Evolutionary conservation across 2,113 vertebrate species (phyloP).

Genomic region (Scortum barcoo): DNA sequence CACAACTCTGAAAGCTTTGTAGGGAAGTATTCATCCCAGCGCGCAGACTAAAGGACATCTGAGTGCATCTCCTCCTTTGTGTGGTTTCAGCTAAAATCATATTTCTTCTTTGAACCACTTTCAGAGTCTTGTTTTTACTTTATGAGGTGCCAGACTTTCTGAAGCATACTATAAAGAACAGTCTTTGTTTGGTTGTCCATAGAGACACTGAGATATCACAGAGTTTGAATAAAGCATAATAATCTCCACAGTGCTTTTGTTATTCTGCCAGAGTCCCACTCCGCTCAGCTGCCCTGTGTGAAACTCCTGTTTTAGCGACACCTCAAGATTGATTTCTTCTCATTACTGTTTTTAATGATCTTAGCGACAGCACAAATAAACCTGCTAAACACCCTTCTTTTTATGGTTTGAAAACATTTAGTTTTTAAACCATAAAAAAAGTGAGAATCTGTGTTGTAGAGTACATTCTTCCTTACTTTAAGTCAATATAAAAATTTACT

Average conservation of each 20-base stretch:
- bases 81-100: slow-evolving; percentile 10
- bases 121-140: slow-evolving; percentile 2
- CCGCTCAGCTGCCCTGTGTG: not conserved
- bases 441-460: not conserved
- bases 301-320: not conserved
- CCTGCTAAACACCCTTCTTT: not conserved
- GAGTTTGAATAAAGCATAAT: not conserved
- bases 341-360: not conserved
- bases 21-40: slow-evolving; percentile 41
- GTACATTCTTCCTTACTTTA: not conserved
- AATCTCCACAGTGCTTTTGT: not conserved
- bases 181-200: not conserved
- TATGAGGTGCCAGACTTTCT: not conserved
- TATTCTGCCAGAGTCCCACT: not conserved
- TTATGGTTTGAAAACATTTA: not conserved
- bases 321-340: not conserved
- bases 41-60: not conserved
- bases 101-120: not conserved
- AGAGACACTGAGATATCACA: not conserved
- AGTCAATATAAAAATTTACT: not conserved
- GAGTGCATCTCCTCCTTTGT: not conserved
- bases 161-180: not conserved
- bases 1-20: slow-evolving; percentile 40
- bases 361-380: slow-evolving; percentile 1
- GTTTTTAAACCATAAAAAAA: not conserved